Evolutionary conservation across 2,113 vertebrate species (phyloP).

Genomic region (Elgaria multicarinata): DNA sequence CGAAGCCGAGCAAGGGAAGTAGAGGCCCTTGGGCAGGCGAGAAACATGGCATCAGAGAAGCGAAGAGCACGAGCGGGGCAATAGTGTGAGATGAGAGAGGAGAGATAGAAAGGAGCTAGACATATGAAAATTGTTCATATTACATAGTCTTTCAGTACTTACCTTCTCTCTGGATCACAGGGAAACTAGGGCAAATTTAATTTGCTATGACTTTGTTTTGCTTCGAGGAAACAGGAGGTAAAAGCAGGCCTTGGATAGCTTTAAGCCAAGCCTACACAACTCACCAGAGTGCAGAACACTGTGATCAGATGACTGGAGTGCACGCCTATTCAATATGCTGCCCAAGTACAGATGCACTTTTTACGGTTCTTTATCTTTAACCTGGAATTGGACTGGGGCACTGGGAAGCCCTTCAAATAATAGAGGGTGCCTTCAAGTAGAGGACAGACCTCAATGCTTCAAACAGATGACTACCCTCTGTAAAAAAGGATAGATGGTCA

Average conservation of each 20-base stretch:
- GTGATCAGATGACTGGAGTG: background rate
- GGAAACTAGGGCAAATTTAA: background rate
- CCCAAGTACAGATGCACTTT: background rate
- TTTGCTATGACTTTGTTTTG: background rate
- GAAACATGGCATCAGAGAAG: too few species aligned
- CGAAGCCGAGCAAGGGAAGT: too few species aligned
- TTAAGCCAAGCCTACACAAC: background rate
- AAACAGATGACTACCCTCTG: too few species aligned
- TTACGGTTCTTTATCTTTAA: background rate
- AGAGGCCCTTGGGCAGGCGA: too few species aligned
- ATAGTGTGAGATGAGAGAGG: too few species aligned
- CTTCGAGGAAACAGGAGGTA: background rate
- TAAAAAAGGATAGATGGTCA: too few species aligned
- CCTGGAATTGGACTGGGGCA: background rate
- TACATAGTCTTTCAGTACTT: background rate
- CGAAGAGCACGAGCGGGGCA: too few species aligned
- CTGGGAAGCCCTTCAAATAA: too few species aligned
- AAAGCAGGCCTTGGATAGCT: background rate
- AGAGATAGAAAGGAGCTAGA: too few species aligned
- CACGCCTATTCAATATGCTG: background rate
- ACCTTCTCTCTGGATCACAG: background rate
- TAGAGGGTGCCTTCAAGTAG: too few species aligned
- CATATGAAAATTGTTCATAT: slow-evolving; percentile 10
- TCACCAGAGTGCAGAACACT: background rate
- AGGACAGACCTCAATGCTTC: too few species aligned